Base-by-base conservation (phyloP, 2,113 vertebrate genomes). In the Pipra filicauda region DNA sequence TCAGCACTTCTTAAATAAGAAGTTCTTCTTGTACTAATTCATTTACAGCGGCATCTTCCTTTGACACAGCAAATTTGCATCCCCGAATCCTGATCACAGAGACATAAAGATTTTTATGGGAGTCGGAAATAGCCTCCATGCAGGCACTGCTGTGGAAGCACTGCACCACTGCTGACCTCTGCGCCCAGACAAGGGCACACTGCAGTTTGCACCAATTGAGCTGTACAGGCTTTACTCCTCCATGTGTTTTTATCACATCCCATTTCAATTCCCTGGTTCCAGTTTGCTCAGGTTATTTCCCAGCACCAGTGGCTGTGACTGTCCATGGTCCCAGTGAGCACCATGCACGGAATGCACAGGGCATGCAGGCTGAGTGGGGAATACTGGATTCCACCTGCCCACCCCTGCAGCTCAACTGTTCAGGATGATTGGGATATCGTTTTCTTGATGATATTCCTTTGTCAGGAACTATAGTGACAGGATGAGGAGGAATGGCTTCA, bases 41-140 rank as follows among this genome's bases (percentile, higher is more conserved):
- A 96, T 95, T 97, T 96, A 94, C 86, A 85, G 88, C 41, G 0
- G 92, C 80, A 72, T 95, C 96, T 96, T 96, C 92, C 94, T 95
- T 97, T 96, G 96, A 97, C 96, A 95, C 93, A 97, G 95, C 96
- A 94, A 87, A 96, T 96, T 96, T 96, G 86, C 96, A 95, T 97
- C 70, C 13, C 80, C 4, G 58, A 94, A 58, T 82, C 83, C 83
- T 65, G 92, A 95, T 94, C 88, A 22, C 49, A 86, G 80, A 95
- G 91, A 91, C 93, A 96, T 95, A 94, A 96, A 97, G 91, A 86
- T 94, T 95, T 97, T 97, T 95, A 96, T 92, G 89, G 77, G 57
- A 81, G 73, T 81, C 1, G 66, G 95, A 95, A 96, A 96, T 85
- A 95, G 93, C 80, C 77, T 93, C 83, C 18, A 2, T 87, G 92